Percentiles rank a stretch among this genome's conserved stretches.
phyloP scores from a whole-genome alignment of 2,113 vertebrate species.

The Leucopsar rothschildi region DNA sequence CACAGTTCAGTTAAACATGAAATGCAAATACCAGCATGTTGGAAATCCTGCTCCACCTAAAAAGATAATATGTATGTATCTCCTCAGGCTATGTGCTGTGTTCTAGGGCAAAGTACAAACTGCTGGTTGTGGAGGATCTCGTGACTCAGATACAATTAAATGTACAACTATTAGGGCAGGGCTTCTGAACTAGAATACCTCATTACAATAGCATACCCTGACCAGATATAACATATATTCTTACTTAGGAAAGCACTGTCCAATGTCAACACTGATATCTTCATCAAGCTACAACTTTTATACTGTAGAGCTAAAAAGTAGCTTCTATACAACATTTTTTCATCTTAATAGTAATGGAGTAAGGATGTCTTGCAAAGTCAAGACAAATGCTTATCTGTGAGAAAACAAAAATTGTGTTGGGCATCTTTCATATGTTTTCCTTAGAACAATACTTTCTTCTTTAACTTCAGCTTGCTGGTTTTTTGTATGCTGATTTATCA shows the following conservation, averaged over 20 bases:
- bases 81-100: not conserved
- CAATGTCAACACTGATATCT: not conserved
- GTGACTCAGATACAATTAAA: not conserved
- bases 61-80: constrained; percentile 22
- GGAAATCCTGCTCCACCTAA: constrained; percentile 47
- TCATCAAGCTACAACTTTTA: not conserved
- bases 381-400: not conserved
- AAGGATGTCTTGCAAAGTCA: not conserved
- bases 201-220: not conserved
- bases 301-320: not conserved
- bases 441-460: not conserved
- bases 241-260: not conserved
- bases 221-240: not conserved
- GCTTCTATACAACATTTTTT: not conserved
- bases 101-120: constrained; percentile 9
- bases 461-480: not conserved
- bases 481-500: not conserved
- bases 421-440: not conserved
- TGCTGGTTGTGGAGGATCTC: not conserved
- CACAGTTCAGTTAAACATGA: not conserved
- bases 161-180: not conserved
- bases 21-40: constrained; percentile 20
- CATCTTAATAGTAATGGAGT: not conserved
- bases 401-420: not conserved
- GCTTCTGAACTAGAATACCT: not conserved